phyloP scores from a whole-genome alignment of 2,113 vertebrate genomes.

The Fulica atra region DNA sequence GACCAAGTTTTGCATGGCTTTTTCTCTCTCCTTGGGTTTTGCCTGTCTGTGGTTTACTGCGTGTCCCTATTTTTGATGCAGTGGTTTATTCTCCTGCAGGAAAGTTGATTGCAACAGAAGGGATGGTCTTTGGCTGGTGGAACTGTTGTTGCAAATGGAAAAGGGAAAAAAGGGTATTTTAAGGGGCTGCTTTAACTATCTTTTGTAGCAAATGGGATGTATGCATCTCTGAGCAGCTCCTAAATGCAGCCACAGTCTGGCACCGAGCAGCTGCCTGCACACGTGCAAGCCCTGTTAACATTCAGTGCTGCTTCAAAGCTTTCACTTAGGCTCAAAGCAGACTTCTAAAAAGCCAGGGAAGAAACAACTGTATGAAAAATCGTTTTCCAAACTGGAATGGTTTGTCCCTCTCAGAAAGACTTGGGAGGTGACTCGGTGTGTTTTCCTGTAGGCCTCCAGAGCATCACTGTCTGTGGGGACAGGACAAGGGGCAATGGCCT shows the following conservation, averaged over 20 bases:
- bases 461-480: not conserved
- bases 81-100: not conserved
- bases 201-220: not conserved
- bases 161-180: not conserved
- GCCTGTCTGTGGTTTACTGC: not conserved
- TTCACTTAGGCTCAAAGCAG: not conserved
- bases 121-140: not conserved
- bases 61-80: not conserved
- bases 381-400: not conserved
- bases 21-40: not conserved
- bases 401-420: not conserved
- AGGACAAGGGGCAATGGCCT: too few species aligned
- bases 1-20: not conserved
- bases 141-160: not conserved
- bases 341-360: not conserved
- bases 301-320: conserved; percentile 23
- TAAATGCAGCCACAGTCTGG: not conserved
- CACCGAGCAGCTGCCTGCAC: conserved; percentile 29
- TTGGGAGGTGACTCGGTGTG: not conserved
- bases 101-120: not conserved
- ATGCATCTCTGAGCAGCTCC: not conserved
- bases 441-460: not conserved
- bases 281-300: conserved; percentile 7
- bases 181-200: not conserved
- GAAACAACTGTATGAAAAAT: not conserved